phyloP scores from a whole-genome alignment of 2,113 vertebrate genomes.

The Phalacrocorax brasilianus region DNA sequence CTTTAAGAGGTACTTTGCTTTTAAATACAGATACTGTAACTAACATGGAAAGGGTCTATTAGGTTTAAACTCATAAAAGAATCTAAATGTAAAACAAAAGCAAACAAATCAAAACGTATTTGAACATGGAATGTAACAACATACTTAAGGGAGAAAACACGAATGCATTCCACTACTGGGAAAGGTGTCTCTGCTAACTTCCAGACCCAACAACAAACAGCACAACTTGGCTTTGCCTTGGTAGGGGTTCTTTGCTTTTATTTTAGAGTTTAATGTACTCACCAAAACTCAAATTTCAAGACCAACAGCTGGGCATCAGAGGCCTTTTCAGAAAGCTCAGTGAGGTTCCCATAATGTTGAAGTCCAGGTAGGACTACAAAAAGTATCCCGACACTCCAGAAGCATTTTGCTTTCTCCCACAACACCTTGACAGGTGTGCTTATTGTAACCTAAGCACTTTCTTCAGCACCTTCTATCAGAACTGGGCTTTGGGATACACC shows the following conservation, averaged over 20 bases:
- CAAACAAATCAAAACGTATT: not conserved
- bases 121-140: not conserved
- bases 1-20: not conserved
- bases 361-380: not conserved
- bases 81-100: not conserved
- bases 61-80: not conserved
- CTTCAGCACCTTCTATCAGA: not conserved
- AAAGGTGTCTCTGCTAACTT: not conserved
- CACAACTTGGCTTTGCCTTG: not conserved
- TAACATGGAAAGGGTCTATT: not conserved
- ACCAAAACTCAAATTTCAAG: not conserved
- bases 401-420: not conserved
- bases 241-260: not conserved
- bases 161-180: not conserved
- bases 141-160: not conserved
- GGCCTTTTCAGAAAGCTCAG: not conserved
- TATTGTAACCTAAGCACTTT: not conserved
- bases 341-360: not conserved
- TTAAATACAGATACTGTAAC: not conserved
- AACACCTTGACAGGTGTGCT: not conserved
- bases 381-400: not conserved
- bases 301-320: not conserved
- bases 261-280: not conserved
- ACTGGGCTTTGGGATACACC: rapidly evolving
- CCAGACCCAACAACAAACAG: not conserved